A percentile compares a stretch with the other conserved stretches of the same genome.
phyloP scores from a whole-genome alignment of 2,888 invertebrate species.

The Cistogaster globosa region DNA sequence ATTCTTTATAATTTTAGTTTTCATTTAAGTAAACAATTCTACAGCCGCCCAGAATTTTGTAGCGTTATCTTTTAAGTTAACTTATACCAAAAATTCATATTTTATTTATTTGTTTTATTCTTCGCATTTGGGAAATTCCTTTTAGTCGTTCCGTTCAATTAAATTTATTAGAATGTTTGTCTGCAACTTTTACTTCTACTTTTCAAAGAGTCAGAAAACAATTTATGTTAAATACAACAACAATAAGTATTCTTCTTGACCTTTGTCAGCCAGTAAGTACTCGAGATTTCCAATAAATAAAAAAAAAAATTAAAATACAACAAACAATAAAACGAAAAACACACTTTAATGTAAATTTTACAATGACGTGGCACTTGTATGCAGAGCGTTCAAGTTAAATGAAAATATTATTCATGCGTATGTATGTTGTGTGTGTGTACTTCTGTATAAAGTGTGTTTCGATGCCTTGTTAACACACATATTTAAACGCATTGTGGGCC shows the following conservation, averaged over 20 bases:
- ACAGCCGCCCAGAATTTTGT: no score
- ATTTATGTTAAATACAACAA: conserved; percentile 23
- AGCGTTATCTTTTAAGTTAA: no score
- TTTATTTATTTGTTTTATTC: neutral
- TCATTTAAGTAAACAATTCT: no score
- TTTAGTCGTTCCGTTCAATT: conserved; percentile 49
- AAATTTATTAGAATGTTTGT: conserved; percentile 59
- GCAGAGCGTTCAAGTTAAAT: conserved; percentile 29
- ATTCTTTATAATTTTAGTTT: no score
- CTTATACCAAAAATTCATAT: no score
- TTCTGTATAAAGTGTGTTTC: neutral
- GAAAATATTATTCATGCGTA: neutral
- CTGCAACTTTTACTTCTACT: conserved; percentile 58
- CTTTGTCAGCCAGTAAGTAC: conserved; percentile 51
- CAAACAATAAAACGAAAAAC: conserved; percentile 12
- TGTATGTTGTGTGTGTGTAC: no score
- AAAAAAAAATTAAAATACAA: neutral
- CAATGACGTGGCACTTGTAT: neutral
- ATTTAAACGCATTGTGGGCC: neutral
- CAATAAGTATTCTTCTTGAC: conserved; percentile 44
- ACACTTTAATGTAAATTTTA: conserved; percentile 33
- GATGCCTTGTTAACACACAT: neutral
- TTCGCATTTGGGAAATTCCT: conserved; percentile 44
- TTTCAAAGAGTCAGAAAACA: conserved; percentile 46
- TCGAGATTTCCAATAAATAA: conserved; percentile 22